Evolutionary conservation across 2,797 vertebrate species (phyloP).

Genomic region (Centroberyx gerrardi): DNA sequence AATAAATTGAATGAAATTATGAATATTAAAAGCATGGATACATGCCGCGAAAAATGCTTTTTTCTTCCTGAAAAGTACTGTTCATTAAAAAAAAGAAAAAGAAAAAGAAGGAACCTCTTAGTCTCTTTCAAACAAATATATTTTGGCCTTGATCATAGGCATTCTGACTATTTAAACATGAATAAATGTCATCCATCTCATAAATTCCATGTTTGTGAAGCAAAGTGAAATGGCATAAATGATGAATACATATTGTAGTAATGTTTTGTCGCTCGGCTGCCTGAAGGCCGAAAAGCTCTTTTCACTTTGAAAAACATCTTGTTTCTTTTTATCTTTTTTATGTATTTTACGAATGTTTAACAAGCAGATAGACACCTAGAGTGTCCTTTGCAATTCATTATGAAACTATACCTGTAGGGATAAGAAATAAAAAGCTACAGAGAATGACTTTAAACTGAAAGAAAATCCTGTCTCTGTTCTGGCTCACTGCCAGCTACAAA

Average conservation of each 20-base stretch:
- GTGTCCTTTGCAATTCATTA: constrained; percentile 65
- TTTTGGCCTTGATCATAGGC: not conserved
- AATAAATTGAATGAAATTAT: too few relatives aligned
- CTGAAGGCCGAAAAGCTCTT: constrained; percentile 35
- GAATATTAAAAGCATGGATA: not conserved
- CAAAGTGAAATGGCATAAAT: constrained; percentile 11
- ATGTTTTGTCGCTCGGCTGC: constrained; percentile 12
- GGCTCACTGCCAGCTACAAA: constrained; percentile 60
- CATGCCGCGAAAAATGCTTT: not conserved
- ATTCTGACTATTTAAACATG: constrained; percentile 35
- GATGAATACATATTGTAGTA: constrained; percentile 34
- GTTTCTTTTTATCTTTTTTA: constrained; percentile 35
- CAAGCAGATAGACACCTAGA: constrained; percentile 37
- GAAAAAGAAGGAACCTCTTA: constrained; percentile 5
- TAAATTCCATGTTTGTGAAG: constrained; percentile 33
- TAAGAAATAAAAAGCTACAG: constrained; percentile 63
- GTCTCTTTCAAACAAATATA: constrained; percentile 18
- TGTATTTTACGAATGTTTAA: constrained; percentile 51
- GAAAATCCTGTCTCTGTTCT: constrained; percentile 56
- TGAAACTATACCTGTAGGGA: constrained; percentile 62
- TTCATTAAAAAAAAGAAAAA: not conserved
- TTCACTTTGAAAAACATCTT: constrained; percentile 32
- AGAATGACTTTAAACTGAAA: constrained; percentile 66
- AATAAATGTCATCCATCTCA: constrained; percentile 25
- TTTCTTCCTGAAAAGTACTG: not conserved